phyloP scores from a whole-genome alignment of 2,113 vertebrate species.

The Hippoglossus stenolepis region DNA sequence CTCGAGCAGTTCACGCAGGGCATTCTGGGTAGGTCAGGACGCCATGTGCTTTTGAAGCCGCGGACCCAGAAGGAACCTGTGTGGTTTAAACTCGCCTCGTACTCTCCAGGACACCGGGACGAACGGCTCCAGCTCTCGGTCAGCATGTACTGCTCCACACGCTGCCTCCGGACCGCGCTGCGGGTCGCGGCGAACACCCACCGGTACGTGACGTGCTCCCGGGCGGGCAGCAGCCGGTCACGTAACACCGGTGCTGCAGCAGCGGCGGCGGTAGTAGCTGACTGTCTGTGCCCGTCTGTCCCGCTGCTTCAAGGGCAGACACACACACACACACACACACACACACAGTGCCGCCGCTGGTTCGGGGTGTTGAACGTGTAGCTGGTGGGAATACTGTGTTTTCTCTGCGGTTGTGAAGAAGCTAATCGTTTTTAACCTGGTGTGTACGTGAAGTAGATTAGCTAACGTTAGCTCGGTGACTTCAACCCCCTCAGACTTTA shows the following conservation, averaged over 20 bases:
- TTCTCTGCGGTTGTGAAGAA: fast-evolving
- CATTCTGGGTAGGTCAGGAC: conserved; percentile 85
- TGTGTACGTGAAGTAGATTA: not conserved
- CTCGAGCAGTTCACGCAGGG: conserved; percentile 52
- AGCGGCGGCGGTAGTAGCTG: not conserved
- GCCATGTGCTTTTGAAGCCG: conserved; percentile 83
- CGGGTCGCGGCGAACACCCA: conserved; percentile 60
- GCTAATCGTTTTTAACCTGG: not conserved
- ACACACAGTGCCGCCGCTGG: not conserved
- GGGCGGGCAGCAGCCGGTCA: not conserved
- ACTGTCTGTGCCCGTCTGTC: not conserved
- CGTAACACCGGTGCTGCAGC: conserved; percentile 1
- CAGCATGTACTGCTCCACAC: conserved; percentile 77
- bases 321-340: not conserved
- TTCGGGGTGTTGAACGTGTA: not conserved
- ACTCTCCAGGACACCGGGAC: not conserved
- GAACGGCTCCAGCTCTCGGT: not conserved
- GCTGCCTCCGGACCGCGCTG: conserved; percentile 79
- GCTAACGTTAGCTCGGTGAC: conserved; percentile 10
- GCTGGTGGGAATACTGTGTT: fast-evolving
- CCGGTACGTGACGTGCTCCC: conserved; percentile 67
- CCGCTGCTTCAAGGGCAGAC: conserved; percentile 69
- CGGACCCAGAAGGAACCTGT: not conserved
- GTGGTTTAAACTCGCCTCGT: not conserved
- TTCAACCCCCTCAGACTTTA: not conserved